Percentiles rank a stretch among this genome's conserved stretches.
phyloP scores from a whole-genome alignment of 2,113 vertebrate genomes.

The Choloepus hoffmanni region DNA sequence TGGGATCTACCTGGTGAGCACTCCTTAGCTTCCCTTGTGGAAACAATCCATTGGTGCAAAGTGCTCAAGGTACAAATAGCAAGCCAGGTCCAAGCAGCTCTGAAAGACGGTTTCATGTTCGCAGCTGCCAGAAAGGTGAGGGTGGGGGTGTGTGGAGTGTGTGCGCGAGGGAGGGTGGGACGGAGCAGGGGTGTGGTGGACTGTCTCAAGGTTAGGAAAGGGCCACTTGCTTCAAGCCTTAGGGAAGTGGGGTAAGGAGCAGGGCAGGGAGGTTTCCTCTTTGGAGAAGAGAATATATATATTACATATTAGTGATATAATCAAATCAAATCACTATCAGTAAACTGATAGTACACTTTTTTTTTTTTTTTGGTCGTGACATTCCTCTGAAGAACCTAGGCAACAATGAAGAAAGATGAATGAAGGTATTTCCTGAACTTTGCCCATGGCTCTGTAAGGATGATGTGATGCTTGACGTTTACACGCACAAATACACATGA shows the following conservation, averaged over 20 bases:
- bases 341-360: conserved; percentile 37
- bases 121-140: not conserved
- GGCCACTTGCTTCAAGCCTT: not conserved
- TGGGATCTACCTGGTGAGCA: not conserved
- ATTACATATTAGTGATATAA: too few relatives aligned
- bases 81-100: not conserved
- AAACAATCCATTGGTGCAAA: conserved; percentile 20
- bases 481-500: not conserved
- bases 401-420: conserved; percentile 58
- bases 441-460: not conserved
- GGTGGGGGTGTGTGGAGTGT: not conserved
- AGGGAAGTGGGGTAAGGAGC: not conserved
- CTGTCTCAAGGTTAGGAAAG: not conserved
- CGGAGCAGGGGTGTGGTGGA: not conserved
- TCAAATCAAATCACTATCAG: not conserved
- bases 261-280: not conserved
- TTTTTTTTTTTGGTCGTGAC: not conserved
- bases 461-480: not conserved
- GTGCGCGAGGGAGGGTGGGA: too few relatives aligned
- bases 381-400: conserved; percentile 69
- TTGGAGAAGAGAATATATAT: not conserved
- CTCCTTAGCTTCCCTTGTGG: not conserved
- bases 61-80: not conserved
- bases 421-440: not conserved
- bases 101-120: not conserved